Conservation (phyloP, 2,797 vertebrate species). For the Typhlichthys subterraneus region DNA sequence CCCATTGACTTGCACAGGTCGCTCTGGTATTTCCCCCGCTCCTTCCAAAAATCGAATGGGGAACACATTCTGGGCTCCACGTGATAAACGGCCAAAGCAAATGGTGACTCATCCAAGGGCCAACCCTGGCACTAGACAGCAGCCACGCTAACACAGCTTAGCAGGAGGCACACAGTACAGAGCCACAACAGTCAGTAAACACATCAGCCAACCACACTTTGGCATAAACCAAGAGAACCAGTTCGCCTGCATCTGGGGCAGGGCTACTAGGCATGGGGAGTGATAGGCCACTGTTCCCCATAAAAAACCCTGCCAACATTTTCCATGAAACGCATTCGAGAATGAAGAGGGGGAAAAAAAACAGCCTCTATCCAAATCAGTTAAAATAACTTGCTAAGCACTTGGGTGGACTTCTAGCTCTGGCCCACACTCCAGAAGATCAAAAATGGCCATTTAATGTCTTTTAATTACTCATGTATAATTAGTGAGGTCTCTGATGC, state of each 20-base stretch:
- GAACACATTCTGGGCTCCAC: too few relatives aligned
- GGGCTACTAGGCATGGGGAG: not conserved
- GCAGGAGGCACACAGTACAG: too few relatives aligned
- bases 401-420: conserved; percentile 21
- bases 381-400: conserved; percentile 1
- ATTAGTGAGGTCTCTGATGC: conserved; percentile 53
- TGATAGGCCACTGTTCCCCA: not conserved
- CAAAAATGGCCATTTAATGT: conserved; percentile 43
- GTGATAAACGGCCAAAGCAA: not conserved
- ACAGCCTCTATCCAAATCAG: conserved; percentile 5
- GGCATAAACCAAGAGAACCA: not conserved
- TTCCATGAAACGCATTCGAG: not conserved
- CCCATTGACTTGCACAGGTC: too few relatives aligned
- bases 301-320: not conserved
- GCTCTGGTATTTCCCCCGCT: too few relatives aligned
- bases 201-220: not conserved
- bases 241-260: not conserved
- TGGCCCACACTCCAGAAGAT: conserved; percentile 41
- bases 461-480: conserved; percentile 64
- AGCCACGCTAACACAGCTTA: not conserved
- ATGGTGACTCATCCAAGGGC: conserved; percentile 21
- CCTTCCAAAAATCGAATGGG: too few relatives aligned
- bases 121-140: not conserved
- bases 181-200: not conserved
- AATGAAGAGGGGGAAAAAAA: not conserved